These are phyloP conservation scores for Sicus ferrugineus DNA, from an alignment of 2,888 invertebrate species.

Conservation along the genomic window DNA sequence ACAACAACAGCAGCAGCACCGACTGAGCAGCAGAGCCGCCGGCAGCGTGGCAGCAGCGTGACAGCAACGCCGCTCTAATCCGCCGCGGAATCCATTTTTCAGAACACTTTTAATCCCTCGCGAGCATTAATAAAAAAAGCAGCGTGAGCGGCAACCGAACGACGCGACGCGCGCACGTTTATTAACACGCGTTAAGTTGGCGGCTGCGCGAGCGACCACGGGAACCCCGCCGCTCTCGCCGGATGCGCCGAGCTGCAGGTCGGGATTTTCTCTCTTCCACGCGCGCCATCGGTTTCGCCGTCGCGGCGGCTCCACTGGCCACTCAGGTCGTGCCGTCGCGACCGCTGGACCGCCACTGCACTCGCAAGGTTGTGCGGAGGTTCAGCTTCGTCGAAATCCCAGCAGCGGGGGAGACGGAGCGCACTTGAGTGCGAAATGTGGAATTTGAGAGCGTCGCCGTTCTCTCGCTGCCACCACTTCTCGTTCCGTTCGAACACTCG, in stretches of 20 bases:
- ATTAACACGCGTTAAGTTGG: constrained; percentile 28
- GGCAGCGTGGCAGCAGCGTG: neutral
- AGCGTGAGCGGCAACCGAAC: constrained; percentile 22
- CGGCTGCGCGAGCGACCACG: constrained; percentile 2
- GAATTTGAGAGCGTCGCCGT: too few relatives aligned
- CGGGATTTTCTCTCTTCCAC: too few relatives aligned
- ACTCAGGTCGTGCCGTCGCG: too few relatives aligned
- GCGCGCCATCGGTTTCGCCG: too few relatives aligned
- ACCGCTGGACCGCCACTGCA: too few relatives aligned
- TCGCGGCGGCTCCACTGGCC: too few relatives aligned
- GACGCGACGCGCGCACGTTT: constrained; percentile 21
- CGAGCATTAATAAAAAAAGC: constrained; percentile 33
- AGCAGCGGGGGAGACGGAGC: too few relatives aligned
- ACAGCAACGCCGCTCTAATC: constrained; percentile 19
- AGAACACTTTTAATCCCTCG: constrained; percentile 35
- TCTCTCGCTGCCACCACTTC: too few relatives aligned
- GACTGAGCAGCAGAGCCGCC: constrained; percentile 36
- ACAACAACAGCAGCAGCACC: neutral
- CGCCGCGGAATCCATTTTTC: constrained; percentile 32
- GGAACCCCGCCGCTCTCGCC: neutral
- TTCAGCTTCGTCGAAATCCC: too few relatives aligned
- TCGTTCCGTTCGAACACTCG: neutral
- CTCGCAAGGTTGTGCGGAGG: too few relatives aligned
- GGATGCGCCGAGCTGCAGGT: neutral
- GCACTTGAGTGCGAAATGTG: too few relatives aligned